These are phyloP conservation scores for Cyprinodon brontotheroides DNA, from an alignment of 2,113 vertebrate genomes.

Conservation along the genomic window DNA sequence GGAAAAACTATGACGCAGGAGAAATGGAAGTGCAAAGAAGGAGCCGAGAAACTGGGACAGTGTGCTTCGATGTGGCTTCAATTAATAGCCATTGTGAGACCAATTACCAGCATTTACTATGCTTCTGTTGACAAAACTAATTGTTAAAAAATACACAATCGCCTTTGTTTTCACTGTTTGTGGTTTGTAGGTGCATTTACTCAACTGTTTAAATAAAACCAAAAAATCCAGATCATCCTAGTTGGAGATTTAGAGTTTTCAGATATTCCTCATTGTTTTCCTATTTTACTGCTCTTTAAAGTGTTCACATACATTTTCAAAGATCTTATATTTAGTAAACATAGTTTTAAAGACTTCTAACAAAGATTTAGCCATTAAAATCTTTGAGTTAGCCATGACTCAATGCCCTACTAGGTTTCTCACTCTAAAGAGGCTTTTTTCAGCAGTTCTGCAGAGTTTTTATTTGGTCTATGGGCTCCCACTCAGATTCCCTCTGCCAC, in stretches of 20 bases:
- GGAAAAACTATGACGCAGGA: slow-evolving; percentile 3
- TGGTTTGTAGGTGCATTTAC: background rate
- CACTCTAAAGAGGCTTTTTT: too few species aligned
- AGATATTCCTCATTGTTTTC: too few species aligned
- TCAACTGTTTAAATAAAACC: background rate
- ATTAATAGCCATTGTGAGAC: background rate
- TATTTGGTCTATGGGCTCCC: too few species aligned
- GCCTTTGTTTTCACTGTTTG: too few species aligned
- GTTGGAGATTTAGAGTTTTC: background rate
- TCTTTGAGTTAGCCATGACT: too few species aligned
- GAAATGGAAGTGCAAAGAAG: too few species aligned
- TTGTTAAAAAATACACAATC: background rate
- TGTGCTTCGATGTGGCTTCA: background rate
- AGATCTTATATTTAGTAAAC: background rate
- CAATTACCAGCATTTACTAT: background rate
- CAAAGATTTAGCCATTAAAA: background rate
- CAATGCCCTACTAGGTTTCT: too few species aligned
- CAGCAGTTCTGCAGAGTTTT: too few species aligned
- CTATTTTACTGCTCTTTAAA: background rate
- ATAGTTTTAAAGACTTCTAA: background rate
- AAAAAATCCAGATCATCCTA: background rate
- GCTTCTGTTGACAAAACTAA: background rate
- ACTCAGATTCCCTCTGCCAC: too few species aligned
- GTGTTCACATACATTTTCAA: too few species aligned
- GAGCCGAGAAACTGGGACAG: background rate